Conservation (phyloP, 2,888 invertebrate genomes). For the Erebia ligea region DNA sequence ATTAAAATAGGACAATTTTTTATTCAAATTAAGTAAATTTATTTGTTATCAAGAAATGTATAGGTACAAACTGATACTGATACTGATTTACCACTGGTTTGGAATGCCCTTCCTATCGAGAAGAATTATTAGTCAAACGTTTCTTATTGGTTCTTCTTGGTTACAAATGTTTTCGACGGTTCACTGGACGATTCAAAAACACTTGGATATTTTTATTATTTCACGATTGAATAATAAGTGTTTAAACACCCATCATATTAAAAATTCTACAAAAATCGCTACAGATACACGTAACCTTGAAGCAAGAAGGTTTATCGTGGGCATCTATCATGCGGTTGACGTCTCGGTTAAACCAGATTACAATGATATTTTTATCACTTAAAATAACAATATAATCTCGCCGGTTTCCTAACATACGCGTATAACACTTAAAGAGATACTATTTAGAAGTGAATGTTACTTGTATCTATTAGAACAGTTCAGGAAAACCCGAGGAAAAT, state of each 20-base stretch:
- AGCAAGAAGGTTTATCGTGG: slow-evolving; percentile 36
- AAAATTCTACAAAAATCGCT: slow-evolving; percentile 10
- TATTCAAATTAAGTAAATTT: too few species aligned
- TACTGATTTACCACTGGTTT: too few species aligned
- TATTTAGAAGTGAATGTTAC: slow-evolving; percentile 2
- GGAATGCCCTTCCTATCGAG: too few species aligned
- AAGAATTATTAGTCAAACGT: background rate
- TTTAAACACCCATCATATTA: background rate
- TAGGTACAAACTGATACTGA: too few species aligned
- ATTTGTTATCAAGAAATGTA: too few species aligned
- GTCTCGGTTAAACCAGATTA: slow-evolving; percentile 46
- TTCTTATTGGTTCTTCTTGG: background rate
- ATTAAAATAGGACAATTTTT: too few species aligned
- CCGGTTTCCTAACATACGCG: slow-evolving; percentile 34
- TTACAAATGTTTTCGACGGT: too few species aligned
- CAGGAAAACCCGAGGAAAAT: background rate
- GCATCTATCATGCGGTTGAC: slow-evolving; percentile 53
- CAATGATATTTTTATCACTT: slow-evolving; percentile 50
- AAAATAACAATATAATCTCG: slow-evolving; percentile 51
- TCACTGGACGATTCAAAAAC: too few species aligned
- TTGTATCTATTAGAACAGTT: background rate
- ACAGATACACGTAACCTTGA: slow-evolving; percentile 46
- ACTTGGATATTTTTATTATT: too few species aligned
- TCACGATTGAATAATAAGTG: background rate
- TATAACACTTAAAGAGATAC: background rate